These are phyloP conservation scores for Salvelinus alpinus DNA, from an alignment of 2,113 vertebrate species.

Conservation along the genomic window DNA sequence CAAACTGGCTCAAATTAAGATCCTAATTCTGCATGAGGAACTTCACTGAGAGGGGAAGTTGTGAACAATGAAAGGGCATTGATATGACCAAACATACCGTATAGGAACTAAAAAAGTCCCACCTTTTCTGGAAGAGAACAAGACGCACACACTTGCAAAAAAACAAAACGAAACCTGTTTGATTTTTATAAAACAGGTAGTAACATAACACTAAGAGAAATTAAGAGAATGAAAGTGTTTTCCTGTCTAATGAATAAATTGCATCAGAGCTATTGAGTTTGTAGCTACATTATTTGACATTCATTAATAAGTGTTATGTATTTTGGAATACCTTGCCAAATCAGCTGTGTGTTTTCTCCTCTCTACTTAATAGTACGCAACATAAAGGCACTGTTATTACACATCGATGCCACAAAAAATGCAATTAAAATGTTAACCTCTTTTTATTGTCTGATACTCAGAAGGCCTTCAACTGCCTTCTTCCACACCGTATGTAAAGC, in stretches of 20 bases:
- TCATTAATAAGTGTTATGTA: too few species aligned
- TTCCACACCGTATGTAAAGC: background rate
- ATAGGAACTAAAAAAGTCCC: background rate
- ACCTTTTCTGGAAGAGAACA: background rate
- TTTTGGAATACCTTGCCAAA: too few species aligned
- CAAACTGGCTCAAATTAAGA: background rate
- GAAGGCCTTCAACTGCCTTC: background rate
- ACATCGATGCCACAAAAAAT: background rate
- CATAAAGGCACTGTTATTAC: background rate
- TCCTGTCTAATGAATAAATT: background rate
- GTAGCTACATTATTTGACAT: too few species aligned
- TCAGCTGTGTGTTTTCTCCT: too few species aligned
- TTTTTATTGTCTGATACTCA: slow-evolving; percentile 2
- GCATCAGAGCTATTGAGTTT: too few species aligned
- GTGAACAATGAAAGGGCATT: background rate
- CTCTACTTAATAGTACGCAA: too few species aligned
- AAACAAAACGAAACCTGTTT: too few species aligned
- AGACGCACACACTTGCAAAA: background rate
- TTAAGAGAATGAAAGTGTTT: background rate
- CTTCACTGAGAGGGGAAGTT: background rate
- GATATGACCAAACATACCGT: background rate
- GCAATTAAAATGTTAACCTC: background rate
- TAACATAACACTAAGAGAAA: background rate
- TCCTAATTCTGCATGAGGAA: background rate
- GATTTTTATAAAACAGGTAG: background rate